phyloP scores from a whole-genome alignment of 2,888 invertebrate species.

The Drosophila meridionalis region DNA sequence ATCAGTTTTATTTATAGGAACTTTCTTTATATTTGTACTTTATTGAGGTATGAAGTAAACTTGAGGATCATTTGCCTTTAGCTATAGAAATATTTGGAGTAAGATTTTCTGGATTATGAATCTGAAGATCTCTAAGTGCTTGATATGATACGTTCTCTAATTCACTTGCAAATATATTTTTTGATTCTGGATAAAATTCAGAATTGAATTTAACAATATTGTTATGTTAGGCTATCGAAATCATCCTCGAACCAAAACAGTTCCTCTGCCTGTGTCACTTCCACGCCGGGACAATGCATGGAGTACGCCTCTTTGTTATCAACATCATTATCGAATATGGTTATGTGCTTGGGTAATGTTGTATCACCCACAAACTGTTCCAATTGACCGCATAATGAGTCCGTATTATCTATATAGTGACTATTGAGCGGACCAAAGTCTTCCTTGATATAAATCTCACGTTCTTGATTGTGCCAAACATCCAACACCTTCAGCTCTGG shows the following conservation, averaged over 20 bases:
- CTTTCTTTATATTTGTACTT: too few relatives aligned
- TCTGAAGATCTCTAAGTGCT: not conserved
- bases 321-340: slow-evolving; percentile 29
- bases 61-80: not conserved
- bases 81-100: too few relatives aligned
- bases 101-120: not conserved
- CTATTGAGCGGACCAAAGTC: slow-evolving; percentile 19
- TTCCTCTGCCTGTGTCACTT: slow-evolving; percentile 29
- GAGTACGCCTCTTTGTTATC: slow-evolving; percentile 13
- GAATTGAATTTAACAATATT: slow-evolving; percentile 7
- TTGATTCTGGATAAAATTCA: not conserved
- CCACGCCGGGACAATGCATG: slow-evolving; percentile 34
- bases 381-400: slow-evolving; percentile 44
- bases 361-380: slow-evolving; percentile 26
- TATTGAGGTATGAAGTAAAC: not conserved
- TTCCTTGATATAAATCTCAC: slow-evolving; percentile 56
- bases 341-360: slow-evolving; percentile 34
- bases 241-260: slow-evolving; percentile 32
- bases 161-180: not conserved
- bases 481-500: slow-evolving; percentile 49
- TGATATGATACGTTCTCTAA: not conserved
- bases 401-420: slow-evolving; percentile 15
- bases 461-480: slow-evolving; percentile 38
- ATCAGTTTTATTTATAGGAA: not conserved
- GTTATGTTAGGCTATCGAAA: slow-evolving; percentile 19